Conservation (phyloP, 1,140 invertebrate species). For the Drosophila equinoxialis region DNA sequence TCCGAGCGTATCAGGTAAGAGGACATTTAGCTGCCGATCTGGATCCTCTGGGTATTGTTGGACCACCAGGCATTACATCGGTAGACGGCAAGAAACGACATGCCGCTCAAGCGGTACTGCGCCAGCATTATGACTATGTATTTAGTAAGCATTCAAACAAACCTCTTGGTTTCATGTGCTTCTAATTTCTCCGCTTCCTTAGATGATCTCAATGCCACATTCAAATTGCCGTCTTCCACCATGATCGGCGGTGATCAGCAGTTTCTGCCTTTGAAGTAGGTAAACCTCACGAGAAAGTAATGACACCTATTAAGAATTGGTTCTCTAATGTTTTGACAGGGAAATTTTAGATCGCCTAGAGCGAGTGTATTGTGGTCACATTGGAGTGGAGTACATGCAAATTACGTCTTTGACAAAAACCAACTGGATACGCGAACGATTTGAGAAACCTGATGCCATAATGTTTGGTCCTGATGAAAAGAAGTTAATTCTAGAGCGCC, state of each 20-base stretch:
- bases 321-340: constrained; percentile 72
- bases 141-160: constrained; percentile 43
- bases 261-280: constrained; percentile 59
- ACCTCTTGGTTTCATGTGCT: not conserved
- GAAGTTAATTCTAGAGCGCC: constrained; percentile 54
- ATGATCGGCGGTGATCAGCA: constrained; percentile 62
- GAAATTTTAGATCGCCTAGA: constrained; percentile 92
- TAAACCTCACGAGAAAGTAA: not conserved
- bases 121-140: constrained; percentile 60
- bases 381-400: constrained; percentile 95
- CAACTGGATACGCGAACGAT: constrained; percentile 91
- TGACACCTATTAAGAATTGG: not conserved
- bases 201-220: constrained; percentile 66
- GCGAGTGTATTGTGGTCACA: constrained; percentile 86
- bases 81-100: constrained; percentile 83
- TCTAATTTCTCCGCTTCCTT: not conserved
- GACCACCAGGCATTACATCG: constrained; percentile 23
- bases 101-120: constrained; percentile 74
- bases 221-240: constrained; percentile 65
- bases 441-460: constrained; percentile 88
- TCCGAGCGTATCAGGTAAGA: constrained; percentile 97
- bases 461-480: constrained; percentile 48
- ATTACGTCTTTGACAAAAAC: constrained; percentile 90
- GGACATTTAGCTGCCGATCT: constrained; percentile 96
- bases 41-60: constrained; percentile 93